These are phyloP conservation scores for Charaxes varanes DNA, from an alignment of 1,140 invertebrate genomes.

Conservation along the genomic window DNA sequence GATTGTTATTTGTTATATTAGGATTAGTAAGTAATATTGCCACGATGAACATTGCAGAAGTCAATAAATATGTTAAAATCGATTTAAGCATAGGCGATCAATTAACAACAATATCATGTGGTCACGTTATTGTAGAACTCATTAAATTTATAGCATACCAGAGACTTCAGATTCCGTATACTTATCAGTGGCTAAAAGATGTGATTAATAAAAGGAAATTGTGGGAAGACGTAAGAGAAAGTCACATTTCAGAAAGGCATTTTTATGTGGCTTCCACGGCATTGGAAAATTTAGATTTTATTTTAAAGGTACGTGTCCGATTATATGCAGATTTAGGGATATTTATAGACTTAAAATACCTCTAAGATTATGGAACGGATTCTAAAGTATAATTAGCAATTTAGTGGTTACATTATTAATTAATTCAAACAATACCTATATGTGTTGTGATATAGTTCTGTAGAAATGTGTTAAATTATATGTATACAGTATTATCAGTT, in stretches of 20 bases:
- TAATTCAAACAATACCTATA: no score
- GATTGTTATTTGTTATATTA: no score
- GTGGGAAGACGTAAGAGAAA: conserved; percentile 38
- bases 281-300: conserved; percentile 58
- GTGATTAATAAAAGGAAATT: conserved; percentile 55
- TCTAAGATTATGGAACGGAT: no score
- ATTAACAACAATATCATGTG: conserved; percentile 61
- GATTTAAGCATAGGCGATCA: conserved; percentile 58
- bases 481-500: no score
- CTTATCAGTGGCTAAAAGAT: conserved; percentile 66
- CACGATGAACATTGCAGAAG: conserved; percentile 70
- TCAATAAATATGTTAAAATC: conserved; percentile 17
- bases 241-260: conserved; percentile 59
- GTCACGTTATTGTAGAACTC: conserved; percentile 61
- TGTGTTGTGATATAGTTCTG: no score
- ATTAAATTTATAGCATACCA: conserved; percentile 69
- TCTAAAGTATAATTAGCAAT: no score
- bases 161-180: conserved; percentile 67
- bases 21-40: no score
- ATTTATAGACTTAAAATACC: no score
- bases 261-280: conserved; percentile 56
- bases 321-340: no score
- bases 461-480: no score
- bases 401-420: no score
- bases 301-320: conserved; percentile 63